These are phyloP conservation scores for Barnardius zonarius DNA, from an alignment of 2,113 vertebrate genomes.

Conservation along the genomic window DNA sequence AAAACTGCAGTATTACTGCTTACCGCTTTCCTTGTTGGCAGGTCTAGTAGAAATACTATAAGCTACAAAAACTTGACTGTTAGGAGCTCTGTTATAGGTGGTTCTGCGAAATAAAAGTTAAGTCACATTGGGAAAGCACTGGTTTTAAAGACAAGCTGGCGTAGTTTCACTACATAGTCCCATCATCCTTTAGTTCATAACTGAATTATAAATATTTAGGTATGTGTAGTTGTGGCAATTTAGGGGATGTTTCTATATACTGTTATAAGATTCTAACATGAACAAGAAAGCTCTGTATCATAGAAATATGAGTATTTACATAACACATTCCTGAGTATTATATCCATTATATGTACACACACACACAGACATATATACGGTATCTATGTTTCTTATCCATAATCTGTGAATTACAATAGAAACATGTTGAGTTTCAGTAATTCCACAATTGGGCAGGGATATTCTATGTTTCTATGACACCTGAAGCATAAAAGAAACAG, in stretches of 20 bases:
- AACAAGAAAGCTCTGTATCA: not conserved
- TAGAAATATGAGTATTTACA: not conserved
- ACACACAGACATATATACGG: rapidly evolving
- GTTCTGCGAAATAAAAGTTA: not conserved
- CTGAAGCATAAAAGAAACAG: not conserved
- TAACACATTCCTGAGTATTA: not conserved
- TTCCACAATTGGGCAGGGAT: not conserved
- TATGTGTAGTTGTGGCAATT: not conserved
- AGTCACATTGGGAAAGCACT: not conserved
- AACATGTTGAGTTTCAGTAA: not conserved
- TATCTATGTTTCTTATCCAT: not conserved
- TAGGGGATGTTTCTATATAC: not conserved
- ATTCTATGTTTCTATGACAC: not conserved
- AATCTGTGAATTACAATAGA: not conserved
- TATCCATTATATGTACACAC: not conserved
- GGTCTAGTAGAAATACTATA: not conserved
- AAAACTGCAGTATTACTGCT: not conserved
- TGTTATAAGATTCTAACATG: not conserved
- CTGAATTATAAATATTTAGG: not conserved
- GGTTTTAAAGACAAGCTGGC: not conserved
- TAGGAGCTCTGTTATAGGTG: not conserved
- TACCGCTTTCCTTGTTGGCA: not conserved
- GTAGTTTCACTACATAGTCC: not conserved
- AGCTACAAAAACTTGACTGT: not conserved
- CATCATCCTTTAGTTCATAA: not conserved